These are phyloP conservation scores for Pristis pectinata DNA, from an alignment of 2,797 vertebrate genomes.

Conservation along the genomic window DNA sequence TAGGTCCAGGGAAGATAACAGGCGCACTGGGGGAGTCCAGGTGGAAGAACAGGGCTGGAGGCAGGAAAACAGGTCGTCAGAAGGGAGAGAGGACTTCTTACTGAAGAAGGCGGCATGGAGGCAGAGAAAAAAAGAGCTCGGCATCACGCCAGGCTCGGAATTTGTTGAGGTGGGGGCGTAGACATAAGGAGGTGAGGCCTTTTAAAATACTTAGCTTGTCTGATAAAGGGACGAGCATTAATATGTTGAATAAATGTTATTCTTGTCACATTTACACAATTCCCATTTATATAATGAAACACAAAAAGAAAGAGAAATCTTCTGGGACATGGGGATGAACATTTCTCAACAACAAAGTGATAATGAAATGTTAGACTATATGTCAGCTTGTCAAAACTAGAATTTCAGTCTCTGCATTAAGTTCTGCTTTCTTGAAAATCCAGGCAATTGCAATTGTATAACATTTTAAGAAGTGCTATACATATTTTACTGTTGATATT, in stretches of 20 bases:
- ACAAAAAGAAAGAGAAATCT: neutral
- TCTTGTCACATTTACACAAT: neutral
- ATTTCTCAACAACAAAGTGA: neutral
- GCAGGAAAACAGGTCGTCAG: too few species aligned
- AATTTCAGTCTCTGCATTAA: neutral
- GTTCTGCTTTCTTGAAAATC: neutral
- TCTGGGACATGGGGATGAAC: neutral
- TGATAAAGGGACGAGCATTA: neutral
- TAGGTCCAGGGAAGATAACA: too few species aligned
- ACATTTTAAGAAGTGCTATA: neutral
- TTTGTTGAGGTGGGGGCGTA: too few species aligned
- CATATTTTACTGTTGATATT: neutral
- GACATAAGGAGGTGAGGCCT: slow-evolving; percentile 24
- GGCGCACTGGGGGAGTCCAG: too few species aligned
- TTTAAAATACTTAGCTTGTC: neutral
- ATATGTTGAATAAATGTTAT: neutral
- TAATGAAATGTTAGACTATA: neutral
- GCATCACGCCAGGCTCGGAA: too few species aligned
- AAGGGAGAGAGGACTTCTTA: too few species aligned
- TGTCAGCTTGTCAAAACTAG: neutral
- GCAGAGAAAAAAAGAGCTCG: too few species aligned
- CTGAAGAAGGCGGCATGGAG: too few species aligned
- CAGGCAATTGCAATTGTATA: neutral
- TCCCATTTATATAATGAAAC: neutral
- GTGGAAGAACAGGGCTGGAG: too few species aligned